A percentile compares a stretch with the other conserved stretches of the same genome.
Conservation (phyloP, 2,797 vertebrate genomes). For the Myotis pilosus region DNA sequence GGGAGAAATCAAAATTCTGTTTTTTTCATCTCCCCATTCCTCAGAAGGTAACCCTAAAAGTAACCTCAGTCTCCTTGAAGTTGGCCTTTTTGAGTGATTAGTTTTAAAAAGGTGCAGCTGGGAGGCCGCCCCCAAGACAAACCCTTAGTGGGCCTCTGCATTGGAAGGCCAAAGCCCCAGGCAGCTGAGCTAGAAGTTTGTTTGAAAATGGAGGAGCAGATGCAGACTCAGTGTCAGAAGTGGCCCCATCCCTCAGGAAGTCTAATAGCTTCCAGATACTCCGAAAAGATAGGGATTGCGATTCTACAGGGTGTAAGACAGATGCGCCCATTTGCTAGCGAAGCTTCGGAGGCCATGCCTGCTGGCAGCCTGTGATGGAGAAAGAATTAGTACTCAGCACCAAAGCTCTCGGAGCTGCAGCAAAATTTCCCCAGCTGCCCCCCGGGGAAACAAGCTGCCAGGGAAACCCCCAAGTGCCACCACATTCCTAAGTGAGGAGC, state of each 20-base stretch:
- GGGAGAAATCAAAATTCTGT: not conserved
- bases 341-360: not conserved
- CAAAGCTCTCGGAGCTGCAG: slow-evolving; percentile 21
- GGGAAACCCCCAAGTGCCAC: not conserved
- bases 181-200: not conserved
- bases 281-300: not conserved
- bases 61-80: not conserved
- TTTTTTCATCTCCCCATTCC: not conserved
- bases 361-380: not conserved
- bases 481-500: not conserved
- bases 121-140: not conserved
- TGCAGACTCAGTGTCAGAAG: not conserved
- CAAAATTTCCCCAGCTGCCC: slow-evolving; percentile 27
- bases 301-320: not conserved
- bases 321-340: not conserved
- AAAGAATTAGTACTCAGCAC: slow-evolving; percentile 33
- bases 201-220: not conserved
- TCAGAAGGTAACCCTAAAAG: not conserved
- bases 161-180: not conserved
- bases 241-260: accelerated
- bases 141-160: not conserved
- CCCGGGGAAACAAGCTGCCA: not conserved
- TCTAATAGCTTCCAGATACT: not conserved
- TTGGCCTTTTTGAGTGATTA: not conserved
- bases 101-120: not conserved